A percentile compares a stretch with the other conserved stretches of the same genome.
Conservation (phyloP, 2,113 vertebrate genomes). For the Ibidorhyncha struthersii region DNA sequence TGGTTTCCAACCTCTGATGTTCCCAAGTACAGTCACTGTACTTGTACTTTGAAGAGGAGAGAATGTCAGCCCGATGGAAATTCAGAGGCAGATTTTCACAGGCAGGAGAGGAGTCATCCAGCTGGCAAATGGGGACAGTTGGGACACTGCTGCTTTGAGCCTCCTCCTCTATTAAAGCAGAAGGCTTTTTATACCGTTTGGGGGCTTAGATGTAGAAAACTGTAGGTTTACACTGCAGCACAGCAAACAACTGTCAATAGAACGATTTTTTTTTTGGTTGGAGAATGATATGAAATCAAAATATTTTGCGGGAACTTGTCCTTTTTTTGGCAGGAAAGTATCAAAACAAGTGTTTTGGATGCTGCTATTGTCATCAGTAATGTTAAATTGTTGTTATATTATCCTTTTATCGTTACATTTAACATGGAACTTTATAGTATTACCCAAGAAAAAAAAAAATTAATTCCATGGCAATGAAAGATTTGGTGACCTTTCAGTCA, state of each 20-base stretch:
- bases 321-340: background rate
- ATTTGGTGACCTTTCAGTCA: background rate
- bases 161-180: background rate
- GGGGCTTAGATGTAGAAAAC: background rate
- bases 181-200: background rate
- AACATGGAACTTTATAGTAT: background rate
- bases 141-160: background rate
- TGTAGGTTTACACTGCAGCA: background rate
- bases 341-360: background rate
- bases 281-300: background rate
- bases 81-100: background rate
- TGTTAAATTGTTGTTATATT: background rate
- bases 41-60: background rate
- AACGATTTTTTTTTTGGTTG: background rate
- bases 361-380: background rate
- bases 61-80: background rate
- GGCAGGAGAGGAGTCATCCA: background rate
- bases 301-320: background rate
- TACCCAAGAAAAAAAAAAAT: background rate
- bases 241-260: background rate
- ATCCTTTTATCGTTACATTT: background rate
- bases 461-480: background rate
- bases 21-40: background rate
- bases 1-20: background rate
- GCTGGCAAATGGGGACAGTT: background rate